Evolutionary conservation across 2,797 vertebrate genomes (phyloP).

Genomic region (Acropternis orthonyx): DNA sequence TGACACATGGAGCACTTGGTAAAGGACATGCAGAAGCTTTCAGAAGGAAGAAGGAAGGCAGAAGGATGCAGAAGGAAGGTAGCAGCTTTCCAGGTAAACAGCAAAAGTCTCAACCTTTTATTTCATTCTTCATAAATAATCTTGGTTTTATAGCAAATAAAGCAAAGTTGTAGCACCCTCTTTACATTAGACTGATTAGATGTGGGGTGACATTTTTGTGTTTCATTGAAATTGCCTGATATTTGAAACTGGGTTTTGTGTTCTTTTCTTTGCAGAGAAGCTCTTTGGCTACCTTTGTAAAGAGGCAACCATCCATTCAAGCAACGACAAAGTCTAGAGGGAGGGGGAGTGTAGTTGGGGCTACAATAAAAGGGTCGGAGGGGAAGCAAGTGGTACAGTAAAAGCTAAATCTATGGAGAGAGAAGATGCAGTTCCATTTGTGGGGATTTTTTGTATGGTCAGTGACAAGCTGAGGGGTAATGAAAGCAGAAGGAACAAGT

Average conservation of each 20-base stretch:
- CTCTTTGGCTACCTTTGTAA: background rate
- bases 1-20: conserved; percentile 77
- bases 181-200: background rate
- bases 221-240: background rate
- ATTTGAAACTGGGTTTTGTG: background rate
- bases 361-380: background rate
- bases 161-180: background rate
- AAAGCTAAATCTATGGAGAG: background rate
- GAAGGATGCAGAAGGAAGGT: conserved; percentile 57
- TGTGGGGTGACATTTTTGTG: background rate
- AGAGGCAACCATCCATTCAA: background rate
- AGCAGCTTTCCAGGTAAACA: conserved; percentile 81
- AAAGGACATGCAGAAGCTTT: conserved; percentile 82
- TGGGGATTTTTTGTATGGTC: background rate
- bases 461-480: background rate
- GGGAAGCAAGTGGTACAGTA: background rate
- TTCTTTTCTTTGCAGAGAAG: accelerated
- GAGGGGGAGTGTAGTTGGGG: accelerated
- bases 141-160: background rate
- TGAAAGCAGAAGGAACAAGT: background rate
- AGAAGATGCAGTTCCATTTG: accelerated
- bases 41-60: conserved; percentile 45
- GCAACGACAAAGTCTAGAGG: background rate
- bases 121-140: background rate
- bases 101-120: background rate